Conservation (phyloP, 2,113 vertebrate species). For the Turdus rufiventris region DNA sequence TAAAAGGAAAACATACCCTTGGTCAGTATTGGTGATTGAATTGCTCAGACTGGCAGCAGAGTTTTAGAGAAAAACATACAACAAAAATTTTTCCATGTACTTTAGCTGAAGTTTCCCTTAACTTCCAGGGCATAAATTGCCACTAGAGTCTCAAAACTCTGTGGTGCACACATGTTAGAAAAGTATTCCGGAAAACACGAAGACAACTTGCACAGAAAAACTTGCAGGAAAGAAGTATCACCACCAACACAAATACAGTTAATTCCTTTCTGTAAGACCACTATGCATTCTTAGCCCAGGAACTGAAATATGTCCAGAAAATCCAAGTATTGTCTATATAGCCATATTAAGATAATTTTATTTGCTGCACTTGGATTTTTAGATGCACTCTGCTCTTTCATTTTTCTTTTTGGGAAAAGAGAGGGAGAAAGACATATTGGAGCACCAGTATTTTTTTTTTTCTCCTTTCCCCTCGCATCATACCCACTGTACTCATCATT, state of each 20-base stretch:
- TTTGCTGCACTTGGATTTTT: background rate
- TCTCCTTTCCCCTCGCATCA: background rate
- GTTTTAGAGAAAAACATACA: background rate
- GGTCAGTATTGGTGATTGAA: background rate
- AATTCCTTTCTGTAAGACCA: background rate
- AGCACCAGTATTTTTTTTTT: background rate
- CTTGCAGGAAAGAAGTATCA: background rate
- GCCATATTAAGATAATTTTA: background rate
- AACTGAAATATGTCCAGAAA: background rate
- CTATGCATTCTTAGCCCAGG: background rate
- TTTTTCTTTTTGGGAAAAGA: background rate
- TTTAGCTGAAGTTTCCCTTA: background rate
- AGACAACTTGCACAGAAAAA: accelerated
- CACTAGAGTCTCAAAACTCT: background rate
- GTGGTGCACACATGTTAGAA: accelerated
- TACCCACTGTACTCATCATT: background rate
- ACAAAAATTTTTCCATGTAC: background rate
- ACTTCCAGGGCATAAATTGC: background rate
- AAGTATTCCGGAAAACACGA: background rate
- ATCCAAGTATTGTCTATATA: background rate
- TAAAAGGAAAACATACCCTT: background rate
- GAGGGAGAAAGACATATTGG: background rate
- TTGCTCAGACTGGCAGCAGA: background rate
- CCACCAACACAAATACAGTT: background rate
- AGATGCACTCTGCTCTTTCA: background rate